Base-by-base conservation (phyloP, 1,140 invertebrate species). In the Sesamia nonagrioides region DNA sequence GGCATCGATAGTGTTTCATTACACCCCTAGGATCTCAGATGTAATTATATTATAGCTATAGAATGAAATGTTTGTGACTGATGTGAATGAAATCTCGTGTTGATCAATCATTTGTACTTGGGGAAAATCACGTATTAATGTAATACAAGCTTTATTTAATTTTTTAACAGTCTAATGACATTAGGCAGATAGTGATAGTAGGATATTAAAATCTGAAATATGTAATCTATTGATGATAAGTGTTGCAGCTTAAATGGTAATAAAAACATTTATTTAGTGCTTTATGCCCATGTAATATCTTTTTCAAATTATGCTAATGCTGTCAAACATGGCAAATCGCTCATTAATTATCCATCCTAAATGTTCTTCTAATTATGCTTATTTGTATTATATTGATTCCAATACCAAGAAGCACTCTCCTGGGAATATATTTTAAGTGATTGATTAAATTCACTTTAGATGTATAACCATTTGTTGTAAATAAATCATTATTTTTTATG, bases 401-500 rank as follows among this genome's bases (percentile, higher is more conserved):
- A 8, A 40, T 69, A 35, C 48, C 33, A 50, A n/a, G n/a, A 72
- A 58, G 69, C 50, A 54, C 9, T 52, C 15, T 52, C 17, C n/a
- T 11, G 40, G n/a, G 45, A 76, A 73, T 56, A 50, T 3, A 37
- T 15, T 72, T 56, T 5, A 60, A 58, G 56, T 74, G 54, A 74
- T 60, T 60, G 48, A 52, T 72, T 50, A 50, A 78, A 69, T 52
- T 84, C 58, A 69, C 82, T 84, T 86, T 84, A 77, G 73, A 81
- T 83, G 75, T 72, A 85, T 82, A 75, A 75, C 81, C 80, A 86
- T 86, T 83, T 80, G 79, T 80, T 92, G 89, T 92, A 91, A 89
- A 92, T 92, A 90, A 74, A 89, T 86, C 58, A 72, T 71, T 88
- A 89, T 92, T 92, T 92, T 91, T 85, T 91, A 89, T 84, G 86